These are phyloP conservation scores for Scatophagus argus DNA, from an alignment of 2,113 vertebrate species.

Conservation along the genomic window DNA sequence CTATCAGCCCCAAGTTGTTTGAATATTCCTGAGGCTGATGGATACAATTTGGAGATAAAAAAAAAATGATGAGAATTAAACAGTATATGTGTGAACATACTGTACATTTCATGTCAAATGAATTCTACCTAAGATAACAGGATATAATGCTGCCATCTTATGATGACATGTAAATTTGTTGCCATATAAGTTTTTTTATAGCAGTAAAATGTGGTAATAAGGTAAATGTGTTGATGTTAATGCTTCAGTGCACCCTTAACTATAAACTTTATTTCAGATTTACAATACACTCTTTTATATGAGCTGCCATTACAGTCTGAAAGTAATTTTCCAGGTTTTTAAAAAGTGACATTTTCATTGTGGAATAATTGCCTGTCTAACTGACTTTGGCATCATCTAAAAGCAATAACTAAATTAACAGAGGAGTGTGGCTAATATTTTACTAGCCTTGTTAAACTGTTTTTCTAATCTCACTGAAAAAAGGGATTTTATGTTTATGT, in stretches of 20 bases:
- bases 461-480: conserved; percentile 54
- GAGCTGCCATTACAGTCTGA: neutral
- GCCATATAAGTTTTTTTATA: too few species aligned
- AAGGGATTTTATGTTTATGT: conserved; percentile 46
- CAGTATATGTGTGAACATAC: neutral
- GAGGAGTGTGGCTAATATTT: conserved; percentile 55
- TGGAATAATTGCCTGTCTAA: conserved; percentile 18
- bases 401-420: conserved; percentile 40
- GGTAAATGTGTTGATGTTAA: conserved; percentile 13
- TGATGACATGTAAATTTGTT: too few species aligned
- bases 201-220: neutral
- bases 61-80: neutral
- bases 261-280: neutral
- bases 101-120: neutral
- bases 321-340: neutral
- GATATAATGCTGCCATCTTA: neutral
- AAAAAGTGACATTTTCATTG: conserved; percentile 24
- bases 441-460: conserved; percentile 34
- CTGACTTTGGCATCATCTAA: conserved; percentile 22
- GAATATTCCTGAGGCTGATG: neutral
- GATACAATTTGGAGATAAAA: neutral
- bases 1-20: neutral
- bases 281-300: neutral
- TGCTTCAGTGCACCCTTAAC: neutral
- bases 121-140: neutral